Conservation (phyloP, 1,140 invertebrate genomes). For the Anagrus nilaparvatae region DNA sequence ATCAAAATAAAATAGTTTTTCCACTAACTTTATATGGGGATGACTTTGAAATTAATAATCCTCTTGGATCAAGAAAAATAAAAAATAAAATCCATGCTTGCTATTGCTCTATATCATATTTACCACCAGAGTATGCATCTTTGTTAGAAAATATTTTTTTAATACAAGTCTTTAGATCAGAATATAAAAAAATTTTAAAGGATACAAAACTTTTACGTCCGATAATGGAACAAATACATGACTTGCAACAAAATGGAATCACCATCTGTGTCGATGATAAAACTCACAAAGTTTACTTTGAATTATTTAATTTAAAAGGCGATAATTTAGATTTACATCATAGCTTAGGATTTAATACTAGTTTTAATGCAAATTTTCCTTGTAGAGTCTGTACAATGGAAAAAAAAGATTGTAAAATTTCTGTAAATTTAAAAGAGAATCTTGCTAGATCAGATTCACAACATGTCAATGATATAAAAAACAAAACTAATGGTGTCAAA, state of each 20-base stretch:
- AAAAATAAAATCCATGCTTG: constrained; percentile 12
- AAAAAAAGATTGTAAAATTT: constrained; percentile 4
- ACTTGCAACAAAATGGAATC: no score
- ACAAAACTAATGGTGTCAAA: constrained; percentile 10
- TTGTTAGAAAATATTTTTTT: constrained; percentile 17
- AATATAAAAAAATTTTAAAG: constrained; percentile 11
- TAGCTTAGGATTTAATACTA: constrained; percentile 4
- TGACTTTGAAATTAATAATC: constrained; percentile 16
- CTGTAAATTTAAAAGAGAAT: constrained; percentile 11
- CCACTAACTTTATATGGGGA: constrained; percentile 13
- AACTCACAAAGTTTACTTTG: no score
- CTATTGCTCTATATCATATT: constrained; percentile 9
- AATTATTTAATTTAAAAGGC: no score
- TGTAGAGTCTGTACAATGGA: constrained; percentile 7
- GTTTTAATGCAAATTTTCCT: constrained; percentile 2
- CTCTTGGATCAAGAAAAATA: constrained; percentile 13
- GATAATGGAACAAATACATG: no score
- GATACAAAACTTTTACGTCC: no score
- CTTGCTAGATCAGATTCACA: constrained; percentile 12
- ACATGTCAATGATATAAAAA: constrained; percentile 12
- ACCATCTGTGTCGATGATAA: no score
- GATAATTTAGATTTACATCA: constrained; percentile 5
- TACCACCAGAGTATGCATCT: constrained; percentile 11
- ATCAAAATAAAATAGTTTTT: constrained; percentile 8
- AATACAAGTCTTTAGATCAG: constrained; percentile 11